Evolutionary conservation across 2,888 invertebrate genomes (phyloP).

Genomic region (Anthrax anthrax): DNA sequence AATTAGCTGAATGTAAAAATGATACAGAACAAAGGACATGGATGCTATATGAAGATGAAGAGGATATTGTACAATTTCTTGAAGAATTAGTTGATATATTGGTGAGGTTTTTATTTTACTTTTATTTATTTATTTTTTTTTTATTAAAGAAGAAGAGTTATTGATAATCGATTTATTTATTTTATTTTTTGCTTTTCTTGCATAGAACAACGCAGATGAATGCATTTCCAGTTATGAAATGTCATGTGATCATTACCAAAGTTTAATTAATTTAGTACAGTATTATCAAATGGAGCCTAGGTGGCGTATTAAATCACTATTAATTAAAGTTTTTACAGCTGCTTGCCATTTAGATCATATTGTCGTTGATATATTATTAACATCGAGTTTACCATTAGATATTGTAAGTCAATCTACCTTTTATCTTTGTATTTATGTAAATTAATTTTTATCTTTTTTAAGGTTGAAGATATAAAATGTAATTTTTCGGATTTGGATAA

Average conservation of each 20-base stretch:
- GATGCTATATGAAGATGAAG: conserved; percentile 89
- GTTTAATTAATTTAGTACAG: conserved; percentile 70
- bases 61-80: conserved; percentile 72
- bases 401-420: too few species aligned
- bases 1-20: conserved; percentile 78
- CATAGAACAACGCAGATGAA: conserved; percentile 82
- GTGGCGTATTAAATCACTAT: conserved; percentile 68
- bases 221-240: conserved; percentile 75
- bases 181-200: conserved; percentile 17
- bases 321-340: conserved; percentile 74
- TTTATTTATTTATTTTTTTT: background rate
- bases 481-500: conserved; percentile 65
- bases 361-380: conserved; percentile 67
- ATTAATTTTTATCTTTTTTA: conserved; percentile 16
- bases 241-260: conserved; percentile 68
- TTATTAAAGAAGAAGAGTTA: too few species aligned
- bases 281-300: conserved; percentile 94
- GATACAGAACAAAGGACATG: conserved; percentile 92
- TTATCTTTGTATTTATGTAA: too few species aligned
- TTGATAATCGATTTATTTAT: background rate
- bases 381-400: conserved; percentile 81
- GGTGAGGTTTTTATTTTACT: conserved; percentile 35
- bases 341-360: conserved; percentile 75
- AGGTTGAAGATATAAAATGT: conserved; percentile 58
- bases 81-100: conserved; percentile 68